phyloP scores from a whole-genome alignment of 23 tunicate genomes.

The Styela plicata region DNA sequence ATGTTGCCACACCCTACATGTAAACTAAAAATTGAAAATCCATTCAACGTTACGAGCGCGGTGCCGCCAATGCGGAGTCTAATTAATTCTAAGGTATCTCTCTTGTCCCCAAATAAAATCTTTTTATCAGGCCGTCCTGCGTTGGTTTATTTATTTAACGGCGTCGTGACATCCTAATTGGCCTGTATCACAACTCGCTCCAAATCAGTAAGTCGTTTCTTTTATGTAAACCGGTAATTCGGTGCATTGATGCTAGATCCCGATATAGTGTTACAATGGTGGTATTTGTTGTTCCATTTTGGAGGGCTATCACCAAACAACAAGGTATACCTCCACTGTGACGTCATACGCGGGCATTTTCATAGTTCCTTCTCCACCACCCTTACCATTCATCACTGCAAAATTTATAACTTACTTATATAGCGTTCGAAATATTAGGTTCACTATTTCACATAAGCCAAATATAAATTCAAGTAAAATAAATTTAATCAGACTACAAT shows the following conservation, averaged over 20 bases:
- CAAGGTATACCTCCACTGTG: slow-evolving; percentile 49
- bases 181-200: too few relatives aligned
- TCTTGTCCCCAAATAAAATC: not conserved
- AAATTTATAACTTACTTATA: too few relatives aligned
- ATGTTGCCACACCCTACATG: not conserved
- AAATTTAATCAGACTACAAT: too few relatives aligned
- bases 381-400: not conserved
- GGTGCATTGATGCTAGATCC: slow-evolving; percentile 22
- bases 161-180: too few relatives aligned
- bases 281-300: slow-evolving; percentile 31
- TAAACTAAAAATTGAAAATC: not conserved
- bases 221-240: not conserved
- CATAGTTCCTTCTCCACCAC: not conserved
- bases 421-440: too few relatives aligned
- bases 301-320: not conserved
- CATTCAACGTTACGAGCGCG: not conserved
- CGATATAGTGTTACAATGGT: slow-evolving; percentile 39
- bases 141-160: not conserved
- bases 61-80: not conserved
- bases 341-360: slow-evolving; percentile 41
- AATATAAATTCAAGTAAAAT: too few relatives aligned
- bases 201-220: not conserved
- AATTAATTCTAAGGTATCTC: not conserved
- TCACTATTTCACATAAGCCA: too few relatives aligned
- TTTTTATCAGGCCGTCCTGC: not conserved